Evolutionary conservation across 1,140 invertebrate species (phyloP).

Genomic region (Gonioctena quinquepunctata): DNA sequence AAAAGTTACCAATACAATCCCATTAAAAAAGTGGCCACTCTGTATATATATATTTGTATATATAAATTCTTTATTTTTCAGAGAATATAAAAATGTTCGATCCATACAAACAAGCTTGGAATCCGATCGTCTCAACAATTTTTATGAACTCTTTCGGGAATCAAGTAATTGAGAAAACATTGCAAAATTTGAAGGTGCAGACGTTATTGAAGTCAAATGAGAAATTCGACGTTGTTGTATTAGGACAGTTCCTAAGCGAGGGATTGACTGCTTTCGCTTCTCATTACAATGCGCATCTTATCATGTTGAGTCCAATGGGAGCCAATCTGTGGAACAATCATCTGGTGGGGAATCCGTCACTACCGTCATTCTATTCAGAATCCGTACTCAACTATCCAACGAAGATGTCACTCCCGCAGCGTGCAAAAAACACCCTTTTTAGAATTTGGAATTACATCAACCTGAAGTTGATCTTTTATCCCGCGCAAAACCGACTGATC

Average conservation of each 20-base stretch:
- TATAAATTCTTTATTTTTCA: conserved; percentile 41
- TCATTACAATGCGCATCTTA: conserved; percentile 65
- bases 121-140: background rate
- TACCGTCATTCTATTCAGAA: conserved; percentile 53
- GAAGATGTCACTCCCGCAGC: conserved; percentile 57
- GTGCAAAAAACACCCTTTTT: conserved; percentile 52
- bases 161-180: conserved; percentile 41
- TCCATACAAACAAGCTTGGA: conserved; percentile 39
- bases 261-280: conserved; percentile 68
- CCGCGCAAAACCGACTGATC: conserved; percentile 50
- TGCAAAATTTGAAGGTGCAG: conserved; percentile 28
- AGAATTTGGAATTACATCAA: conserved; percentile 7
- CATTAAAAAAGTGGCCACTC: too few relatives aligned
- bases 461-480: background rate
- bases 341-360: conserved; percentile 54
- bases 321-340: conserved; percentile 42
- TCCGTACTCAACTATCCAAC: conserved; percentile 42
- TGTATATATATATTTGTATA: too few relatives aligned
- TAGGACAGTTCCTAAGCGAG: conserved; percentile 71
- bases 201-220: conserved; percentile 31
- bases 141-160: conserved; percentile 33
- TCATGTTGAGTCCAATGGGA: conserved; percentile 57
- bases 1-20: too few relatives aligned
- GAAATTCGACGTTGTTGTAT: conserved; percentile 66
- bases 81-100: conserved; percentile 53